A percentile compares a stretch with the other conserved stretches of the same genome.
phyloP scores from a whole-genome alignment of 1,140 invertebrate species.

The Nasonia longicornis region DNA sequence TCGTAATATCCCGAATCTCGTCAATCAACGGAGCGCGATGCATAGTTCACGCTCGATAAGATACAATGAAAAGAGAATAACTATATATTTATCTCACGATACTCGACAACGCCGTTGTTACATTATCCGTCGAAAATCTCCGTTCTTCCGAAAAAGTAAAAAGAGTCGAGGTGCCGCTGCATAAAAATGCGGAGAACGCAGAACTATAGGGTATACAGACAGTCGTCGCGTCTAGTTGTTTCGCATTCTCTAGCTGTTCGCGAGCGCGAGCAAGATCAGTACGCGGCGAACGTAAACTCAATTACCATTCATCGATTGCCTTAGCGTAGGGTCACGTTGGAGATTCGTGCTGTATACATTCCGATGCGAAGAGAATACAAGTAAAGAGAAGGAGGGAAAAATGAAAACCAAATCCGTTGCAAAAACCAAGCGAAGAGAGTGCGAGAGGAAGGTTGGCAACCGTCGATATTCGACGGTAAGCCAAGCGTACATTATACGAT shows the following conservation, averaged over 20 bases:
- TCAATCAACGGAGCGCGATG: slow-evolving; percentile 5
- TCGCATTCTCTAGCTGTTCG: slow-evolving; percentile 10
- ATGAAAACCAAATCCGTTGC: slow-evolving; percentile 17
- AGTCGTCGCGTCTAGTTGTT: slow-evolving; percentile 6
- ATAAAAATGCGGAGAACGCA: neutral
- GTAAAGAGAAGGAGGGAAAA: slow-evolving; percentile 26
- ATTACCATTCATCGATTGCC: slow-evolving; percentile 40
- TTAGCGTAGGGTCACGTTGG: slow-evolving; percentile 19
- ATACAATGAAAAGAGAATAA: neutral
- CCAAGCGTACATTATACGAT: slow-evolving; percentile 24
- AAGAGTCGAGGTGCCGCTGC: neutral
- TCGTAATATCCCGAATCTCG: slow-evolving; percentile 2
- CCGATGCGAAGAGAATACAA: slow-evolving; percentile 35
- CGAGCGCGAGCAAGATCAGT: neutral
- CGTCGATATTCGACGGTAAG: slow-evolving; percentile 37
- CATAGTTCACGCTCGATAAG: neutral
- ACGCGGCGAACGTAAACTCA: slow-evolving; percentile 3
- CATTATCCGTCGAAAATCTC: neutral
- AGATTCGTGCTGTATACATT: slow-evolving; percentile 49
- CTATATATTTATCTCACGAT: no score
- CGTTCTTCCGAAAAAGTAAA: neutral
- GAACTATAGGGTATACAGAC: neutral
- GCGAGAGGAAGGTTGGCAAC: neutral
- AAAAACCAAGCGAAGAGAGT: neutral
- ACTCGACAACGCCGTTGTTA: neutral